A percentile compares a stretch with the other conserved stretches of the same genome.
These are phyloP conservation scores for Steinernema scapterisci DNA, from an alignment of 2,888 invertebrate genomes.

Conservation along the genomic window DNA sequence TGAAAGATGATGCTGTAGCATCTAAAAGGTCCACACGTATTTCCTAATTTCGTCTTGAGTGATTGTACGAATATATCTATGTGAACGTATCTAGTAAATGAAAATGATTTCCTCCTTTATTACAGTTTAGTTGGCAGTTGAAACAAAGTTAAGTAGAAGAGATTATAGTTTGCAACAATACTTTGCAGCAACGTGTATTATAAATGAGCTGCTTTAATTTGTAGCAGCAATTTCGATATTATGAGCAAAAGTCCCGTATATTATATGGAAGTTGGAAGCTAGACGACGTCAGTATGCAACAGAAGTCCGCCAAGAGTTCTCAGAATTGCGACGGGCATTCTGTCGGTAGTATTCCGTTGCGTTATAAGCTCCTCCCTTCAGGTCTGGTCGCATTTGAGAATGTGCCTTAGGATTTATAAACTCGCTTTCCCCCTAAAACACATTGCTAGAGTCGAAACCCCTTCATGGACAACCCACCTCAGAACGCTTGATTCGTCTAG, in stretches of 20 bases:
- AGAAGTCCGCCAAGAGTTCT: conserved; percentile 1
- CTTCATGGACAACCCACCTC: background rate
- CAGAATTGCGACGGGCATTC: background rate
- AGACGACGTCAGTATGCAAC: background rate
- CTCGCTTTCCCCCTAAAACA: background rate
- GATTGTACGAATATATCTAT: no score
- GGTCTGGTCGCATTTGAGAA: conserved; percentile 5
- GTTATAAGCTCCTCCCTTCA: background rate
- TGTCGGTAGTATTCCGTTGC: conserved; percentile 24
- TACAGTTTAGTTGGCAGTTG: no score
- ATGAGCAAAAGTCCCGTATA: conserved; percentile 21
- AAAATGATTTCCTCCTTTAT: no score
- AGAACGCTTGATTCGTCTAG: background rate
- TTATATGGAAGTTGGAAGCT: background rate
- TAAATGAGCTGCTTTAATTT: background rate
- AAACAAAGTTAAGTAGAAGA: no score
- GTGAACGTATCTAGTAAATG: no score
- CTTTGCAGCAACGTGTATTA: no score
- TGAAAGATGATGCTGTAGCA: background rate
- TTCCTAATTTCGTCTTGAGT: no score
- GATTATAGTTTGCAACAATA: no score
- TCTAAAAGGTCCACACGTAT: no score
- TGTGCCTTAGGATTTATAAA: background rate
- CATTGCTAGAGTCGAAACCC: background rate
- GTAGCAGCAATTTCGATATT: background rate